Evolutionary conservation across 1,140 invertebrate species (phyloP), one percentile per base, ranked within the genome.

Genomic region (Ctenoplectra terminalis): DNA sequence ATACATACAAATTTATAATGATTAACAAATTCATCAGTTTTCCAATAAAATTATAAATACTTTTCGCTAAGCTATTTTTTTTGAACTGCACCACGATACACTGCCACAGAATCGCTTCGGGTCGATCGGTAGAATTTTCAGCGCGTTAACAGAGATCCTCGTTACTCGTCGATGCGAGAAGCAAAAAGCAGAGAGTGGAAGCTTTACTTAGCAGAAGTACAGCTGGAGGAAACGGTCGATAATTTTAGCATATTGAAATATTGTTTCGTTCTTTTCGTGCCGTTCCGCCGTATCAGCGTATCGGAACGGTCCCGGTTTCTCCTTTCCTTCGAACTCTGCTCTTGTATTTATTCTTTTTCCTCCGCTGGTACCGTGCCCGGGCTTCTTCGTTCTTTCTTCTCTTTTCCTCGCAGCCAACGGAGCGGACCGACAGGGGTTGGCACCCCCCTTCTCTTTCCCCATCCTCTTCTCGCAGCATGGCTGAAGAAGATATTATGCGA

Each of bases 201-300:
- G 67, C 29, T 78, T 48, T 69, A 61, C 23, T 79, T 86, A 66
- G 7, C 48, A 5, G 9, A 78, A 56, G 58, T 58, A 63, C 37
- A 43, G 60, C 50, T 29, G 26, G 40, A 31, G n/a, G 29, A 31
- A 52, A 56, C 31, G 56, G 34, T 70, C 20, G 63, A 74, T 86
- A 73, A 86, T 79, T 86, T 86, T 78, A 82, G 60, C 69, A 78
- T 74, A 82, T 74, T 60, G 69, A 82, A 63, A 78, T 86, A 86
- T 78, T 82, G 73, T 79, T 78, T 73, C 60, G 63, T 58, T 82
- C 37, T 34, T 73, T 74, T 73, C 31, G 23, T 43, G 5, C 37
- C 11, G 52, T 29, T 66, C 34, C 56, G 34, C 15, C 52, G 31
- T 85, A 54, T 86, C 70, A 78, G 73, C 73, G 69, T 86, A 85